phyloP scores from a whole-genome alignment of 2,797 vertebrate genomes.

The Todus mexicanus region DNA sequence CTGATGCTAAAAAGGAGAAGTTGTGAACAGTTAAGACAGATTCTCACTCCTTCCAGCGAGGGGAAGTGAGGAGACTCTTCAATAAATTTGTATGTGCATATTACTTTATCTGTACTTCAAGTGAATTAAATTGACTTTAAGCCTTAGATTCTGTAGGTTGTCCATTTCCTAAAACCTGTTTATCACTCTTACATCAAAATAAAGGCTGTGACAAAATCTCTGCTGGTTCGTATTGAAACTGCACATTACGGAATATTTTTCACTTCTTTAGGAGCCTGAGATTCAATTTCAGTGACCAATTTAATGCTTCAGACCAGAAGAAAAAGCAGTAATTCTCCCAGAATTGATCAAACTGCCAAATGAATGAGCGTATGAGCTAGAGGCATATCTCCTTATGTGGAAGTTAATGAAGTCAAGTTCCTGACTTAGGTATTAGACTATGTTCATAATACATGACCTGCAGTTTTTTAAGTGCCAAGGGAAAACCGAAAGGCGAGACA shows the following conservation, averaged over 20 bases:
- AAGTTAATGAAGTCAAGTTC: slow-evolving; percentile 48
- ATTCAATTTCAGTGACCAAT: slow-evolving; percentile 26
- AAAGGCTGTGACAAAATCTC: background rate
- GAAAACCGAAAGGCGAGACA: background rate
- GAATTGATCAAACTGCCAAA: slow-evolving; percentile 46
- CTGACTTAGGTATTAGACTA: background rate
- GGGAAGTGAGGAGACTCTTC: background rate
- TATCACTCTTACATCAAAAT: background rate
- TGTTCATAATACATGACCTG: slow-evolving; percentile 36
- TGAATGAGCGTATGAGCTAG: background rate
- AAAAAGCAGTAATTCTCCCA: slow-evolving; percentile 23
- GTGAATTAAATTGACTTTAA: background rate
- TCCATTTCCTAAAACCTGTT: background rate
- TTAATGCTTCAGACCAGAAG: slow-evolving; percentile 2
- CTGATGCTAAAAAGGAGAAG: background rate
- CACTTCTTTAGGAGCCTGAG: background rate
- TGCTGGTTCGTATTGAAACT: background rate
- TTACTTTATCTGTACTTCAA: background rate
- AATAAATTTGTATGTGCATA: background rate
- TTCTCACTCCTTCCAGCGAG: background rate
- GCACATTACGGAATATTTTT: background rate
- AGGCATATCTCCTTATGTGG: slow-evolving; percentile 8
- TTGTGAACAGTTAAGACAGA: background rate
- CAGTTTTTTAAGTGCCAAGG: background rate
- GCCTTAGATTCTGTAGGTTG: background rate